These are phyloP conservation scores for Myripristis murdjan DNA, from an alignment of 2,797 vertebrate genomes.

Conservation along the genomic window DNA sequence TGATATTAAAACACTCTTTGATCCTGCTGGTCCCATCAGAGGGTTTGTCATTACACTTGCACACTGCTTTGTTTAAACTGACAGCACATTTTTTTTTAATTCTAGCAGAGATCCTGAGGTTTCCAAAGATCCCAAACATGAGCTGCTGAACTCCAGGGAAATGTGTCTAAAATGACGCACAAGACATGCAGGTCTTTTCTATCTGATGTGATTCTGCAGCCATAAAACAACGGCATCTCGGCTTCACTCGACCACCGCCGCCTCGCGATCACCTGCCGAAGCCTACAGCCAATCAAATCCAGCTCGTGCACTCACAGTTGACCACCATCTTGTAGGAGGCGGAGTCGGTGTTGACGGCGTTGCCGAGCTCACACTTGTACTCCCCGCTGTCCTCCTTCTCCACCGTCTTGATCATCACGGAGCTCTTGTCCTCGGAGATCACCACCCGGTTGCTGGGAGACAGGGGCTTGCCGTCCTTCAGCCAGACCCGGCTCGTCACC, in stretches of 20 bases:
- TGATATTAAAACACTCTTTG: too few relatives aligned
- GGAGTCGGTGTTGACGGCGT: conserved; percentile 35
- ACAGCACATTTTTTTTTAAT: too few relatives aligned
- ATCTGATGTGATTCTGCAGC: too few relatives aligned
- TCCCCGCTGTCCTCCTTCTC: conserved; percentile 73
- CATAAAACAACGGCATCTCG: too few relatives aligned
- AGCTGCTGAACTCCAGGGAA: too few relatives aligned
- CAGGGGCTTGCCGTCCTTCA: conserved; percentile 61
- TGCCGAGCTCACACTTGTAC: conserved; percentile 69
- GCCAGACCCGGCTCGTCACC: conserved; percentile 46
- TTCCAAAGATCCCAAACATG: too few relatives aligned
- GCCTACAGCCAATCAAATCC: not conserved
- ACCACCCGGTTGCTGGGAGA: not conserved
- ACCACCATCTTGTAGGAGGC: conserved; percentile 64
- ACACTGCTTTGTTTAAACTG: too few relatives aligned
- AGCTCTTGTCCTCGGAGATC: conserved; percentile 32
- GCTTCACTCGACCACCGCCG: not conserved
- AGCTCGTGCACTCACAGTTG: conserved; percentile 76
- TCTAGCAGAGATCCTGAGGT: too few relatives aligned
- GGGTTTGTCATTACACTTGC: too few relatives aligned
- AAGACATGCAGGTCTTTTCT: too few relatives aligned
- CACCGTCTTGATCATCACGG: conserved; percentile 55
- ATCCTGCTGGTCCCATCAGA: too few relatives aligned
- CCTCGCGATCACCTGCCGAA: not conserved
- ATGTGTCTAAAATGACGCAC: too few relatives aligned